Base-by-base conservation (phyloP, 2,797 vertebrate species). In the Myiotriccus ornatus region DNA sequence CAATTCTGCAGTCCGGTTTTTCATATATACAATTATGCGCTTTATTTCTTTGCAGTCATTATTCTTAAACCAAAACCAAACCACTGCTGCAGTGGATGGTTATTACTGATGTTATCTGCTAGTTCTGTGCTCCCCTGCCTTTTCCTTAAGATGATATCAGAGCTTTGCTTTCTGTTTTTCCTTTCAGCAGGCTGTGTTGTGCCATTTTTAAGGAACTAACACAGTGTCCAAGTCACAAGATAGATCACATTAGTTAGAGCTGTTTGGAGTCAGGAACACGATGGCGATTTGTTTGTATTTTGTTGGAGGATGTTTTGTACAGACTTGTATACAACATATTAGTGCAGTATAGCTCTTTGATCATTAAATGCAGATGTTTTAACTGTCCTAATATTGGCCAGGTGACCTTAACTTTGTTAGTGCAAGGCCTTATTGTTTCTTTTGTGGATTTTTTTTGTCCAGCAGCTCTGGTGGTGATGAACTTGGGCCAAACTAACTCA, bases 381-480 rank as follows among this genome's bases (percentile, higher is more conserved):
- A 59, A 2, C 43, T 76, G 25, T 67, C 77, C 64, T 68, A 44
- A 68, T 21, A 7, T 17, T 88, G 94, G 9, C 77, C 82, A 71
- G 83, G 83, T 96, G 90, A 90, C 91, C 79, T 74, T 93, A 91
- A 94, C 80, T 92, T 95, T 50, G 6, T 88, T 73, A 82, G 55
- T 64, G 52, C 50, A 47, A 82, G 70, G 56, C 27, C 59, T 91
- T 78, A n/a, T 21, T 92, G 63, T 79, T 96, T 79, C 46, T 87
- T 59, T 41, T 69, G 53, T 63, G 49, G 14, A 9, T 20, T 71
- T 69, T 77, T 59, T 76, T n/a, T 53, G 16, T 73, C 59, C 57
- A 39, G 59, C 69, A 76, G 32, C 76, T 90, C 59, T 93, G 74
- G 32, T 91, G 55, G 27, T 55, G 50, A 35, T 84, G 89, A 96